Conservation (phyloP, 2,797 vertebrate genomes). For the Ptychobarbus kaznakovi region DNA sequence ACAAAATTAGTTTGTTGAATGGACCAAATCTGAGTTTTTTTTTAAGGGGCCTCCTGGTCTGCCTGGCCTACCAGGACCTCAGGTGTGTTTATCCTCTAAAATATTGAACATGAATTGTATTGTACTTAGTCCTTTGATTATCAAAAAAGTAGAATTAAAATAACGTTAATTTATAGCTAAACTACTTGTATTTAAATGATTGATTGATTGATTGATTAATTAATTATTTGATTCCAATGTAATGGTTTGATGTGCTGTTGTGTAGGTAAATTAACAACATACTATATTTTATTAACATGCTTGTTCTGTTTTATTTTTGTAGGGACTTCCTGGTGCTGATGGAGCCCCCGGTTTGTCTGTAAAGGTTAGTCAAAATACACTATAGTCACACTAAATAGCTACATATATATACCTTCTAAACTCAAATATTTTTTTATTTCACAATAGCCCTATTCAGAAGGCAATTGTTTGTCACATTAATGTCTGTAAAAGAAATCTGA, state of each 20-base stretch:
- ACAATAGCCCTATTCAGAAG: neutral
- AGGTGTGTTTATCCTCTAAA: slow-evolving; percentile 67
- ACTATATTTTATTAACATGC: neutral
- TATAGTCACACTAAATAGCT: neutral
- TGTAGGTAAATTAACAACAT: neutral
- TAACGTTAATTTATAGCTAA: neutral
- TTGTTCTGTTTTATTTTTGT: slow-evolving; percentile 23
- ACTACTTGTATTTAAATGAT: neutral
- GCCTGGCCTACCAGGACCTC: slow-evolving; percentile 73
- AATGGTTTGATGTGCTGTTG: neutral
- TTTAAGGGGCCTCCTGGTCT: slow-evolving; percentile 73
- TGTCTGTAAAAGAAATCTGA: neutral
- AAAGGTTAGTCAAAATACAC: slow-evolving; percentile 69
- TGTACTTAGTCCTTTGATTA: neutral
- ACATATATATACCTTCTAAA: neutral
- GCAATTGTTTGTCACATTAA: neutral
- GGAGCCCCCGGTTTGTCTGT: slow-evolving; percentile 75
- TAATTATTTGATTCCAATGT: neutral
- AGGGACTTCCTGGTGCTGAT: slow-evolving; percentile 77
- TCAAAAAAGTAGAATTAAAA: neutral
- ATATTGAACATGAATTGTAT: neutral
- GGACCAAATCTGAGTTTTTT: neutral
- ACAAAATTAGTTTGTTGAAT: slow-evolving; percentile 1
- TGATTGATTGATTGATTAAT: neutral
- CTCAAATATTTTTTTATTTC: neutral